These are phyloP conservation scores for Dascillus cervinus DNA, from an alignment of 2,888 invertebrate species.

Conservation along the genomic window DNA sequence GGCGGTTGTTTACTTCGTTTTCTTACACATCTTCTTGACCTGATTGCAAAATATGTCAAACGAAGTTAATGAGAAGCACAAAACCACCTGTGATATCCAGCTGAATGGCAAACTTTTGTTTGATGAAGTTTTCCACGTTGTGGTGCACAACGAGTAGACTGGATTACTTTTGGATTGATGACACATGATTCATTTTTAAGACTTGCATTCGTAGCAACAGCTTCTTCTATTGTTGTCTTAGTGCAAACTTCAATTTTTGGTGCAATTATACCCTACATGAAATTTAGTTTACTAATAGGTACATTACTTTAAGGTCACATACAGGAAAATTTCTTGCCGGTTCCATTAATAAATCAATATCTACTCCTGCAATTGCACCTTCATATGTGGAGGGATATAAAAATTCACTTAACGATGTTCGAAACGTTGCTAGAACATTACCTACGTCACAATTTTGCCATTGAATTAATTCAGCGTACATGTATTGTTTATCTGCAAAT, in stretches of 20 bases:
- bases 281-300: conserved; percentile 46
- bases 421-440: conserved; percentile 54
- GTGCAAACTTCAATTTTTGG: conserved; percentile 66
- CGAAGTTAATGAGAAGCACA: not conserved
- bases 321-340: conserved; percentile 60
- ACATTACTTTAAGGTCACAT: conserved; percentile 52
- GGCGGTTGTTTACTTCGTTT: conserved; percentile 7
- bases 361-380: conserved; percentile 50
- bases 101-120: conserved; percentile 47
- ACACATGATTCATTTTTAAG: conserved; percentile 22
- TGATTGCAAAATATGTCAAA: conserved; percentile 1
- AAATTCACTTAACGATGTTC: conserved; percentile 55
- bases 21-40: conserved; percentile 4
- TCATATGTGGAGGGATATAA: conserved; percentile 52
- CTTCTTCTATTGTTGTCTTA: conserved; percentile 59
- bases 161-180: conserved; percentile 41
- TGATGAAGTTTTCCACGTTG: conserved; percentile 26
- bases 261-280: conserved; percentile 56
- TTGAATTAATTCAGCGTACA: conserved; percentile 59
- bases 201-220: conserved; percentile 29
- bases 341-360: conserved; percentile 61
- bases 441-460: conserved; percentile 47
- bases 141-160: conserved; percentile 27
- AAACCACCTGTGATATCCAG: conserved; percentile 46
- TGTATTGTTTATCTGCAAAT: conserved; percentile 50